Conservation (phyloP, 2,797 vertebrate species). For the Bovichtus diacanthus region DNA sequence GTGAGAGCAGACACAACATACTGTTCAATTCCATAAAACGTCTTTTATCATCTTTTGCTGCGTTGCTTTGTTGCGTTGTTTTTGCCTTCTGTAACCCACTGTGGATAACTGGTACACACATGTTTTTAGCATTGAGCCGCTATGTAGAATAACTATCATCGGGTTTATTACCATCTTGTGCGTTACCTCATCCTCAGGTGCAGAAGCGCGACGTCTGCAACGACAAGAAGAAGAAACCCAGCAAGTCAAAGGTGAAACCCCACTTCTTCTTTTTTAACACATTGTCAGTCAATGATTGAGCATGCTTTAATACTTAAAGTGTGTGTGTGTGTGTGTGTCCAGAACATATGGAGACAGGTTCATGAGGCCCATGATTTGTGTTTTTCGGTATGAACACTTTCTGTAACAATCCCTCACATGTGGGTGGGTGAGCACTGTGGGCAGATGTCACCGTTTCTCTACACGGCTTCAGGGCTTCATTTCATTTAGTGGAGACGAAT, state of each 20-base stretch:
- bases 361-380: conserved; percentile 70
- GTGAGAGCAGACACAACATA: no score
- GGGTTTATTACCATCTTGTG: neutral
- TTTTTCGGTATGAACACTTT: conserved; percentile 73
- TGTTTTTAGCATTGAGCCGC: neutral
- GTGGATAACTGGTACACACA: neutral
- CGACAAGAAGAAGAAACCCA: conserved; percentile 94
- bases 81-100: neutral
- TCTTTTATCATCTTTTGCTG: no score
- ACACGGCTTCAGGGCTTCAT: conserved; percentile 18
- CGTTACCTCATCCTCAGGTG: conserved; percentile 80
- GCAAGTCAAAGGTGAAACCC: conserved; percentile 92
- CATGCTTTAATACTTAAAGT: neutral
- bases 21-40: no score
- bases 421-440: conserved; percentile 44
- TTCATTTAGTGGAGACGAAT: neutral
- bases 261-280: neutral
- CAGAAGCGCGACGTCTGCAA: conserved; percentile 87
- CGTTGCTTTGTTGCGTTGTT: neutral
- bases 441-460: neutral
- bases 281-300: no score
- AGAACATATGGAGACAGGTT: conserved; percentile 70
- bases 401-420: conserved; percentile 33
- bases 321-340: conserved; percentile 45
- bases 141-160: neutral